These are phyloP conservation scores for Polymixis lichenea DNA, from an alignment of 2,888 invertebrate species.

Conservation along the genomic window DNA sequence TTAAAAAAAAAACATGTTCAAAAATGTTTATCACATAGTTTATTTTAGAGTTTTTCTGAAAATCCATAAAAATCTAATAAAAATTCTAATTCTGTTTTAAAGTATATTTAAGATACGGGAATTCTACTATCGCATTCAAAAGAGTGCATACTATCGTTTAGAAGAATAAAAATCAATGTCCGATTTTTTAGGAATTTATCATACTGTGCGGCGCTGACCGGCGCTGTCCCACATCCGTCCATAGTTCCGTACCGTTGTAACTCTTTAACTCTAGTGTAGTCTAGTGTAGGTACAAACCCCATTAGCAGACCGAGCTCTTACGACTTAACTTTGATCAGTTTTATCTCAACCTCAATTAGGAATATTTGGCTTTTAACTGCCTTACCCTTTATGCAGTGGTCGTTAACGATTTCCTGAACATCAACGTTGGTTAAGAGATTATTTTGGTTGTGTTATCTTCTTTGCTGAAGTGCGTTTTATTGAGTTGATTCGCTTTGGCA, in stretches of 20 bases:
- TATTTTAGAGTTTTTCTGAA: no score
- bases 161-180: no score
- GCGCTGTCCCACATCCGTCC: not conserved
- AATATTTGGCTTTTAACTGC: conserved; percentile 51
- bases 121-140: no score
- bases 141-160: no score
- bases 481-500: not conserved
- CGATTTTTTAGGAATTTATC: no score
- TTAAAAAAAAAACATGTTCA: no score
- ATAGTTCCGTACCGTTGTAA: not conserved
- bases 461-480: conserved; percentile 7
- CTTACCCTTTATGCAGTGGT: conserved; percentile 13
- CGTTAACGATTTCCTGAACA: conserved; percentile 46
- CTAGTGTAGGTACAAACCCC: not conserved
- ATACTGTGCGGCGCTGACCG: not conserved
- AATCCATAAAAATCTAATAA: no score
- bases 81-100: no score
- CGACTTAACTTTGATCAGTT: conserved; percentile 62
- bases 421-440: conserved; percentile 28
- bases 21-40: no score
- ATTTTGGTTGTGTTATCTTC: conserved; percentile 21
- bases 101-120: no score
- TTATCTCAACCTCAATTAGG: conserved; percentile 61
- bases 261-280: not conserved
- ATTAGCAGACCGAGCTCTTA: conserved; percentile 10